Base-by-base conservation (phyloP, 2,113 vertebrate genomes). In the Bungarus multicinctus region DNA sequence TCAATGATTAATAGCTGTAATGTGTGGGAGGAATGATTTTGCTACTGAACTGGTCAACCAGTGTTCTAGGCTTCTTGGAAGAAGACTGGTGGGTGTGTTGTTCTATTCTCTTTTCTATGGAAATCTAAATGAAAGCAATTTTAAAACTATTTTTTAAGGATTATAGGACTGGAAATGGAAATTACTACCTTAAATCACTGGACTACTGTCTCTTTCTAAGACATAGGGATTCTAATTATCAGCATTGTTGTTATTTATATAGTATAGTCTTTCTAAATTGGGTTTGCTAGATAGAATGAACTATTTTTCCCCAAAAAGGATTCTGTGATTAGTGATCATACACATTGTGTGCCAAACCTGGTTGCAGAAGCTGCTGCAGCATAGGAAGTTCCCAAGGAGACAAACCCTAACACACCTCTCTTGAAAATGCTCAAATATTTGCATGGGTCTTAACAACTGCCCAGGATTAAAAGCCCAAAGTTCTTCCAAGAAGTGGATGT, bases 11-110 rank as follows among this genome's bases (percentile, higher is more conserved):
- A 85, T 89, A 60, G 81, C n/a, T 81, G 11, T 45, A 87, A 53
- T 86, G 55, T 93, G 92, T 90, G 81, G 92, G 89, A 93, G 92
- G 81, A 87, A 52, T 64, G 92, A 90, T 90, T 25, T 64, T 87
- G 81, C 88, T 90, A 60, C 89, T 87, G 45, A 86, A 47, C 45
- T 53, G 81, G 81, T 93, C 81, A 93, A 64, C 55, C 89, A 90
- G 7, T 86, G 45, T 25, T 85, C 81, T 55, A 53, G 86, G 50
- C 34, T 88, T 88, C 91, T 55, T 93, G 81, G 47, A 47, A 81
- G 16, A 89, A n/a, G 27, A 39, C 14, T 60, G 23, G 30, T 53
- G 74, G 92, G 92, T 64, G 54, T 52, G n/a, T 58, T 93, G 30
- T 45, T 92, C 69, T 52, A 50, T 53, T 47, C 20, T 85, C 27